Base-by-base conservation (phyloP, 2,888 invertebrate genomes). In the Drosophila austrosaltans region DNA sequence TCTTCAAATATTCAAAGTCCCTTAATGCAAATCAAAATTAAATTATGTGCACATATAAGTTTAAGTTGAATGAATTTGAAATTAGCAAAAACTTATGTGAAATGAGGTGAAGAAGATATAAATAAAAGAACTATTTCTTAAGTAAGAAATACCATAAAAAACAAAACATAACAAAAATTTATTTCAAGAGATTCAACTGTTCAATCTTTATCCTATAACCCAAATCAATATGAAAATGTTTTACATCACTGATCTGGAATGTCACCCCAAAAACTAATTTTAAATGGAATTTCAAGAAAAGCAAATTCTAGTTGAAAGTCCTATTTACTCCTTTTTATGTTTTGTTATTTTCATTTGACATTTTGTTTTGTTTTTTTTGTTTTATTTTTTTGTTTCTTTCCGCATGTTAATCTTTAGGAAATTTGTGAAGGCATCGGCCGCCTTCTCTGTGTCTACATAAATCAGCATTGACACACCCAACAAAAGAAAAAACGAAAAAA, bases 341-440 rank as follows among this genome's bases (percentile, higher is more conserved):
- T 75, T 68, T 53, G 59, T 68, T 72, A 71, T 74, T 79, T 66
- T 66, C 66, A 16, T 68, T 71, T 54, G 71, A 71, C 58, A 64
- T 60, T 66, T 56, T 58, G 22, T 48, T 12, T 44, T 20, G 28
- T 48, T 48, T 25, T 48, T 2, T 25, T 48, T 12, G n/a, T n/a
- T n/a, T n/a, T n/a, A n/a, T 44, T 20, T 22, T 44, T 44, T 20
- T 44, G 16, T 16, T 16, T 16, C 16, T 16, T 20, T 20, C 10
- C 10, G 10, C 22, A 48, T 16, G 48, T 12, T 48, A 25, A 48
- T 48, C 48, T 36, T 8, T 25, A 25, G 25, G 48, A 25, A 25
- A 48, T 48, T 48, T 48, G 22, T 25, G 48, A 48, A 22, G 48
- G 25, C 48, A 16, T 48, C 25, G 10, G 4, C 48, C 48, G 48